Evolutionary conservation across 2,113 vertebrate species (phyloP).

Genomic region (Drymodes brunneopygia): DNA sequence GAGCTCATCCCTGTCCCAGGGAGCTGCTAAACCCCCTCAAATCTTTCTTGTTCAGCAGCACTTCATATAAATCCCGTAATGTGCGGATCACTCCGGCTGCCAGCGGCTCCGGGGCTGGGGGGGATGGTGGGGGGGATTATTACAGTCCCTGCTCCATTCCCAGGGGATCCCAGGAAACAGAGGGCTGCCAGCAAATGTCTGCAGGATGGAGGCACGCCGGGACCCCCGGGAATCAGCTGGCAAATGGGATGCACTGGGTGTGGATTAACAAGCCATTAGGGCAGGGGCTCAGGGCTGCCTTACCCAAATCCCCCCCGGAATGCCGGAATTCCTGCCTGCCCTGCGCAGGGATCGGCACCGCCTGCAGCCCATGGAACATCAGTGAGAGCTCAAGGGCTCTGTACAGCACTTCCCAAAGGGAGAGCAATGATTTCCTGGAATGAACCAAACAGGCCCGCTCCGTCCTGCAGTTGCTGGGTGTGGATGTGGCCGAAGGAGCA

Average conservation of each 20-base stretch:
- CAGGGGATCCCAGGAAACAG: neutral
- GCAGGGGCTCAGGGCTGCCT: neutral
- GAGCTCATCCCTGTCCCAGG: slow-evolving; percentile 63
- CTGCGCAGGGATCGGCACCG: rapidly evolving
- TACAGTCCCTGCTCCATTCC: neutral
- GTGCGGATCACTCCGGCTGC: slow-evolving; percentile 47
- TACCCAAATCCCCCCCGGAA: neutral
- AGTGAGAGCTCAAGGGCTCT: neutral
- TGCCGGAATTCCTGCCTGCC: neutral
- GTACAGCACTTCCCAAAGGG: neutral
- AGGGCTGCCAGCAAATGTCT: neutral
- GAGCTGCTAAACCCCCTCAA: slow-evolving; percentile 65
- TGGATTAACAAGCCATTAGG: slow-evolving; percentile 54
- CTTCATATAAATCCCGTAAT: slow-evolving; percentile 69
- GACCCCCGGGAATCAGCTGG: slow-evolving; percentile 15
- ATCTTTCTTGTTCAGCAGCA: slow-evolving; percentile 65
- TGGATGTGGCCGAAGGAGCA: neutral
- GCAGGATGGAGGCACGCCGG: neutral
- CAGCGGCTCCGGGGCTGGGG: slow-evolving; percentile 20
- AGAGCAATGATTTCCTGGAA: neutral
- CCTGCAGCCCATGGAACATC: neutral
- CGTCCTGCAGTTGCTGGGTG: neutral
- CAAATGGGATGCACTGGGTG: neutral
- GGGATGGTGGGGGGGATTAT: neutral
- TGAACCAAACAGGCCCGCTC: neutral